Conservation (phyloP, 1,140 invertebrate species). For the Calosoma granatense region DNA sequence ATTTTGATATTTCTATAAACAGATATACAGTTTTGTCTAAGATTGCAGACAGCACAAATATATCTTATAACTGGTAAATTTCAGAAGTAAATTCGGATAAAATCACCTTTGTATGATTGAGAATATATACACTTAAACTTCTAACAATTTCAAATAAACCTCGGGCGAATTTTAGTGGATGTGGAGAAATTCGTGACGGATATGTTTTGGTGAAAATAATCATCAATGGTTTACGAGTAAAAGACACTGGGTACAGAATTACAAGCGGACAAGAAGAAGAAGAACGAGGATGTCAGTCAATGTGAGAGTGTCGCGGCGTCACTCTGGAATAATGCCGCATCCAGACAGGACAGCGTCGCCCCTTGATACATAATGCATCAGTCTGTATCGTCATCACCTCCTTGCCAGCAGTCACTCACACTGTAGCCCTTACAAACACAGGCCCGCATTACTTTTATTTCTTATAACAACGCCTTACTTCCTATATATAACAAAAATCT, state of each 20-base stretch:
- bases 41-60: no score
- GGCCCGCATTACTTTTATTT: neutral
- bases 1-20: no score
- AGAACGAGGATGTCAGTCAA: neutral
- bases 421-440: neutral
- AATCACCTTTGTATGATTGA: no score
- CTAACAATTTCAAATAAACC: no score
- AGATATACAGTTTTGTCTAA: no score
- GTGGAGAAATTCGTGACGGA: neutral
- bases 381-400: conserved; percentile 1
- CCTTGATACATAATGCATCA: conserved; percentile 4
- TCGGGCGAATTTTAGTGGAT: no score
- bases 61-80: no score
- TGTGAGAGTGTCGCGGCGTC: neutral
- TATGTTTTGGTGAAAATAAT: neutral
- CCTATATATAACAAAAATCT: no score
- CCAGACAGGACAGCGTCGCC: neutral
- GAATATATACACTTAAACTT: no score
- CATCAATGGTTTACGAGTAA: neutral
- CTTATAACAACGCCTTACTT: no score
- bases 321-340: neutral
- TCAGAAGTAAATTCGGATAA: no score
- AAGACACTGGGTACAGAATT: neutral
- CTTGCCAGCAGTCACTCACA: neutral
- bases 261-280: neutral